phyloP scores from a whole-genome alignment of 2,888 invertebrate genomes.

The Cataglyphis altisquamis region DNA sequence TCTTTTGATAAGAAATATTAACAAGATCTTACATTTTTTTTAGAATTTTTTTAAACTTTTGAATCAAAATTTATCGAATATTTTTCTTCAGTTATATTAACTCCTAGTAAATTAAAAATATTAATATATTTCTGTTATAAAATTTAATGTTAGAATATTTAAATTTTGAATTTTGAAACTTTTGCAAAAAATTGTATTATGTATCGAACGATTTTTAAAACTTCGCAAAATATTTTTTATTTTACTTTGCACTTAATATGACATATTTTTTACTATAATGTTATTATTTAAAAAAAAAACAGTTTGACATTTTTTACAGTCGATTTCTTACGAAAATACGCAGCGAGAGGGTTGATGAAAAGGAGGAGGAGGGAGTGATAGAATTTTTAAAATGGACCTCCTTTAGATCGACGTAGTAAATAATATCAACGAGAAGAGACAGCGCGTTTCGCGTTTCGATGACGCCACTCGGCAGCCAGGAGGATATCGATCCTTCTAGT shows the following conservation, averaged over 20 bases:
- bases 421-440: slow-evolving; percentile 64
- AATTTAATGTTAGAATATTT: not conserved
- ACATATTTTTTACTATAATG: not conserved
- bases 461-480: slow-evolving; percentile 71
- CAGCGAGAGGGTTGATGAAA: slow-evolving; percentile 16
- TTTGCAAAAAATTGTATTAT: not conserved
- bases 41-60: not conserved
- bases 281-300: not conserved
- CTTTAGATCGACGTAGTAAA: slow-evolving; percentile 3
- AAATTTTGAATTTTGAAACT: not conserved
- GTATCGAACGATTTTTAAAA: not conserved
- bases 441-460: slow-evolving; percentile 64
- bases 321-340: not conserved
- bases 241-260: not conserved
- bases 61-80: not conserved
- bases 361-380: not conserved
- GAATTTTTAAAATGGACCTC: not conserved
- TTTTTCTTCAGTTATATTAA: not conserved
- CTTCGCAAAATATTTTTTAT: not conserved
- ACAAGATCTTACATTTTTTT: not conserved
- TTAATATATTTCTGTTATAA: not conserved
- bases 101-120: not conserved
- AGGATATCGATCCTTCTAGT: slow-evolving; percentile 83
- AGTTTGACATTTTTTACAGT: not conserved
- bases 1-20: not conserved